phyloP scores from a whole-genome alignment of 2,797 vertebrate genomes.

The Uromys caudimaculatus region DNA sequence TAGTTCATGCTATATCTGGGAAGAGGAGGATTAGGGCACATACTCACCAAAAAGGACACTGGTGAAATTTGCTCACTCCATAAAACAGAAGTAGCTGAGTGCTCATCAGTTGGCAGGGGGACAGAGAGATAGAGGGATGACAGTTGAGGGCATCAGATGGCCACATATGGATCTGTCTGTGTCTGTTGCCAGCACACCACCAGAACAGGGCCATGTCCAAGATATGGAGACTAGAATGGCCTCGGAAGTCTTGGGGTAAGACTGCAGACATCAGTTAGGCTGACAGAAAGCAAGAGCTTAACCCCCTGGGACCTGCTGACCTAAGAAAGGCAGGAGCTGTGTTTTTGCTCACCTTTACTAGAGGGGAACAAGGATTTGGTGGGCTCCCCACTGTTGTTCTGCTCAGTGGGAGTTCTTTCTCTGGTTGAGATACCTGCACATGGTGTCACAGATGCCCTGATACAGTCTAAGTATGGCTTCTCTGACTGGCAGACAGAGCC shows the following conservation, averaged over 20 bases:
- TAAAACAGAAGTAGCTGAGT: neutral
- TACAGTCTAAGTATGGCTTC: neutral
- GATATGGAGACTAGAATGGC: neutral
- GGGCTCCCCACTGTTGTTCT: neutral
- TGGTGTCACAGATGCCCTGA: neutral
- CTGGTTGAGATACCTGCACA: neutral
- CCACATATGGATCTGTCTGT: neutral
- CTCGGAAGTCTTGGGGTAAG: neutral
- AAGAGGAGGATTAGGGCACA: neutral
- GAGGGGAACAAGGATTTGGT: neutral
- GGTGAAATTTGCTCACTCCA: neutral
- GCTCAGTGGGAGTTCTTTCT: neutral
- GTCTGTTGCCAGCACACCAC: neutral
- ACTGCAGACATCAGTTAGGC: neutral
- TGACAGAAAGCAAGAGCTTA: neutral
- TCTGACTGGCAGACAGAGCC: neutral
- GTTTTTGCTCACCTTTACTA: neutral
- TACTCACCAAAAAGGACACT: neutral
- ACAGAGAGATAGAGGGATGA: neutral
- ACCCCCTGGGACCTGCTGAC: neutral
- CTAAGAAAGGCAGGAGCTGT: neutral
- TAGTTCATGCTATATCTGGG: neutral
- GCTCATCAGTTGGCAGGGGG: neutral
- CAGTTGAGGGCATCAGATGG: neutral
- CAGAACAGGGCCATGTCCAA: neutral